phyloP scores from a whole-genome alignment of 2,797 vertebrate species.

The Molossus alvarezi region DNA sequence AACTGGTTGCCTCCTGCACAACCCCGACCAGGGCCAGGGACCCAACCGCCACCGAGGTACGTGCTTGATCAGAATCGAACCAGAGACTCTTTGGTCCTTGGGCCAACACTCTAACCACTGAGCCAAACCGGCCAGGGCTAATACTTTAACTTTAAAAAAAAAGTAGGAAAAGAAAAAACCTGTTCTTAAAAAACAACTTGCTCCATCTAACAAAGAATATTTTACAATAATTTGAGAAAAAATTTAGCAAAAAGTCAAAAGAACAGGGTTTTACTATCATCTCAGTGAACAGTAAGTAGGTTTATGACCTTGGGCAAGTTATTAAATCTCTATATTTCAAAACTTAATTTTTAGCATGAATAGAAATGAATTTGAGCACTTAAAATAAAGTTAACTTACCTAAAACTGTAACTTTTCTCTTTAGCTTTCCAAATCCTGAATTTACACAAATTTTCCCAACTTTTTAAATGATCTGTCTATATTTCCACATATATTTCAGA shows the following conservation, averaged over 20 bases:
- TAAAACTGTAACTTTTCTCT: constrained; percentile 53
- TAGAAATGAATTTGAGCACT: constrained; percentile 53
- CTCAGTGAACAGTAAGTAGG: not conserved
- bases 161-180: not conserved
- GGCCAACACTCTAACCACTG: too few species aligned
- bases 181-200: not conserved
- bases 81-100: too few species aligned
- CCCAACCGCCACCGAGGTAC: too few species aligned
- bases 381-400: constrained; percentile 60
- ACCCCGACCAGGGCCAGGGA: too few species aligned
- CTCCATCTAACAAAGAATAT: not conserved
- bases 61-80: too few species aligned
- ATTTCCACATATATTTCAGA: constrained; percentile 44
- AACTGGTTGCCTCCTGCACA: too few species aligned
- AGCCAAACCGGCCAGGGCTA: not conserved
- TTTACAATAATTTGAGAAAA: constrained; percentile 70
- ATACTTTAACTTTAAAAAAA: constrained; percentile 1
- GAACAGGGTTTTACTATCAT: not conserved
- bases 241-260: constrained; percentile 51
- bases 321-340: constrained; percentile 49
- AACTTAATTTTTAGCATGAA: constrained; percentile 66
- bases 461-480: constrained; percentile 54
- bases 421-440: constrained; percentile 57
- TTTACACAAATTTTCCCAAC: constrained; percentile 45
- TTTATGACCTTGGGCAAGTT: not conserved